Conservation (phyloP, 2,888 invertebrate species). For the Esperia sulphurella region DNA sequence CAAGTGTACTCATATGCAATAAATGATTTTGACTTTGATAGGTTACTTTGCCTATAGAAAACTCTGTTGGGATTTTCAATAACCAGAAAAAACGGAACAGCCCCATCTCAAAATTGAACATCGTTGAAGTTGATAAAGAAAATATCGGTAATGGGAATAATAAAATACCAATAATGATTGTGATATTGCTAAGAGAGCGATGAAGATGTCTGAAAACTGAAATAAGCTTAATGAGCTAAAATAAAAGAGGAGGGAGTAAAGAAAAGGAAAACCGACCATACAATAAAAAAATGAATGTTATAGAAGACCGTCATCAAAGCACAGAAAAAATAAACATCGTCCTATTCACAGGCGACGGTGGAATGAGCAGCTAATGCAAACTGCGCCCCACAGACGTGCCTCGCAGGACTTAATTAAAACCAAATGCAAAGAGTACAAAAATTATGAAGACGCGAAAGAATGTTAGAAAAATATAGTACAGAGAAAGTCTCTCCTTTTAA, state of each 20-base stretch:
- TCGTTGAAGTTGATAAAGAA: too few species aligned
- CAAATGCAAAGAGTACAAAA: constrained; percentile 29
- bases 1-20: too few species aligned
- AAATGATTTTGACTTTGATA: too few species aligned
- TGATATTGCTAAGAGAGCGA: not conserved
- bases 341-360: constrained; percentile 26
- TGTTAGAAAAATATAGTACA: constrained; percentile 2
- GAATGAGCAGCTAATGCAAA: constrained; percentile 33
- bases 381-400: constrained; percentile 22
- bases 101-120: too few species aligned
- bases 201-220: too few species aligned
- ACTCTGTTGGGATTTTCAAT: too few species aligned
- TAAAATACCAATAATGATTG: not conserved
- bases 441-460: constrained; percentile 1
- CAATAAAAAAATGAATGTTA: not conserved
- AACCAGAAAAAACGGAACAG: too few species aligned
- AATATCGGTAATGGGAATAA: too few species aligned
- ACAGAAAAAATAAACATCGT: constrained; percentile 14
- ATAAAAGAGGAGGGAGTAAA: not conserved
- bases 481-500: not conserved
- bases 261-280: not conserved
- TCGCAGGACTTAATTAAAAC: constrained; percentile 58
- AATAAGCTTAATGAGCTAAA: too few species aligned
- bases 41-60: too few species aligned
- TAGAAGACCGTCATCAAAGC: constrained; percentile 10